These are phyloP conservation scores for Zygogramma bicolorata DNA, from an alignment of 2,888 invertebrate species.

Conservation along the genomic window DNA sequence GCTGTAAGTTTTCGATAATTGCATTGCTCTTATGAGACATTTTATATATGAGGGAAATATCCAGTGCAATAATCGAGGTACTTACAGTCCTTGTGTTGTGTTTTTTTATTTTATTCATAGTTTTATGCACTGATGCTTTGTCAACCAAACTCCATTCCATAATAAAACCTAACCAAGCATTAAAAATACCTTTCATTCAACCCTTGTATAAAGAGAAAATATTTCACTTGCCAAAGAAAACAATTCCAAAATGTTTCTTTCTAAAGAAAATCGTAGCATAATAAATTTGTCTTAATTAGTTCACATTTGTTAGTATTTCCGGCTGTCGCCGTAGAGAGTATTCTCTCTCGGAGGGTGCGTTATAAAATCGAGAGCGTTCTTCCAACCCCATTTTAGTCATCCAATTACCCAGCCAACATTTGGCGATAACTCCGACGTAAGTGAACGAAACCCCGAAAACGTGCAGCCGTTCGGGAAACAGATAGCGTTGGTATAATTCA, in stretches of 20 bases:
- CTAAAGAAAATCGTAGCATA: neutral
- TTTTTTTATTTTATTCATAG: no score
- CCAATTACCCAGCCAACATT: slow-evolving; percentile 26
- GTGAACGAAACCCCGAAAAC: slow-evolving; percentile 12
- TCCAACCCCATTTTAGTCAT: slow-evolving; percentile 29
- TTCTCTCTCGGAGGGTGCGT: neutral
- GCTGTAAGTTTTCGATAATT: no score
- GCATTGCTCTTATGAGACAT: no score
- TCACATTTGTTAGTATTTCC: slow-evolving; percentile 27
- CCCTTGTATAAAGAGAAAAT: neutral
- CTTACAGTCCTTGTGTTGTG: no score
- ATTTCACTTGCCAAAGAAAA: neutral
- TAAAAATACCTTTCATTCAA: neutral
- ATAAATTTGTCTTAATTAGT: slow-evolving; percentile 33
- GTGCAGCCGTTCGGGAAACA: slow-evolving; percentile 10
- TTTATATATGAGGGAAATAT: no score
- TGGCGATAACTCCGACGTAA: slow-evolving; percentile 16
- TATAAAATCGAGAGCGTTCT: neutral
- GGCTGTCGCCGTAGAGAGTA: neutral
- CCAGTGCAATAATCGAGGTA: no score
- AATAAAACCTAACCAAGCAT: neutral
- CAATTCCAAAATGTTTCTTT: neutral
- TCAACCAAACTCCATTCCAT: no score
- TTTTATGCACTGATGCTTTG: no score
- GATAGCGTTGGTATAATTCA: neutral